These are phyloP conservation scores for Crypturellus tataupa DNA, from an alignment of 2,797 vertebrate species.

Conservation along the genomic window DNA sequence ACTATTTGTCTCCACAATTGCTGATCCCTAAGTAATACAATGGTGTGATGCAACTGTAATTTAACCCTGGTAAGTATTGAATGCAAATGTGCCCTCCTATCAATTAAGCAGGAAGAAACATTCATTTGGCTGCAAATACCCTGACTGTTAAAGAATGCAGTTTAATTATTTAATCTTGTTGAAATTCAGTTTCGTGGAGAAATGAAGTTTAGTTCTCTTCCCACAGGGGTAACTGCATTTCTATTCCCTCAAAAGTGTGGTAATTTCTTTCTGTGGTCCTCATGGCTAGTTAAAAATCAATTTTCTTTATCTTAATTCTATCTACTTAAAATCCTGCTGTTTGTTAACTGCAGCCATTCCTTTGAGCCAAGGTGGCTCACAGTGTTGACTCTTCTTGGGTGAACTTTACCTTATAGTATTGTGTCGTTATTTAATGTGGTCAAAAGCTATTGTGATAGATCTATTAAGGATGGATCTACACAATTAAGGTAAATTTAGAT, in stretches of 20 bases:
- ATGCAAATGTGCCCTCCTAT: constrained; percentile 32
- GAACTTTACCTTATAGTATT: constrained; percentile 9
- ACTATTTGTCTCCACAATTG: background rate
- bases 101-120: constrained; percentile 25
- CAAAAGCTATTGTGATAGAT: background rate
- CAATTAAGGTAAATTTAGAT: constrained; percentile 26
- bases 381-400: background rate
- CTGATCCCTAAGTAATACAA: background rate
- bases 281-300: constrained; percentile 43
- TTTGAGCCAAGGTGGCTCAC: background rate
- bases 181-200: constrained; percentile 46
- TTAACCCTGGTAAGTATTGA: background rate
- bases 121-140: constrained; percentile 32
- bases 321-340: constrained; percentile 6
- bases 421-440: background rate
- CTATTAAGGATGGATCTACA: background rate
- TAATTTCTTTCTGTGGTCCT: constrained; percentile 42
- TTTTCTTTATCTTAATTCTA: constrained; percentile 41
- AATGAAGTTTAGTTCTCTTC: constrained; percentile 33
- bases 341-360: background rate
- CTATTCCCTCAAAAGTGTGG: constrained; percentile 11
- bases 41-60: fast-evolving
- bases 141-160: constrained; percentile 15
- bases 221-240: background rate
- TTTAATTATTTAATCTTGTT: constrained; percentile 44